Conservation (phyloP, 2,113 vertebrate species). For the Halcyon malimbica region DNA sequence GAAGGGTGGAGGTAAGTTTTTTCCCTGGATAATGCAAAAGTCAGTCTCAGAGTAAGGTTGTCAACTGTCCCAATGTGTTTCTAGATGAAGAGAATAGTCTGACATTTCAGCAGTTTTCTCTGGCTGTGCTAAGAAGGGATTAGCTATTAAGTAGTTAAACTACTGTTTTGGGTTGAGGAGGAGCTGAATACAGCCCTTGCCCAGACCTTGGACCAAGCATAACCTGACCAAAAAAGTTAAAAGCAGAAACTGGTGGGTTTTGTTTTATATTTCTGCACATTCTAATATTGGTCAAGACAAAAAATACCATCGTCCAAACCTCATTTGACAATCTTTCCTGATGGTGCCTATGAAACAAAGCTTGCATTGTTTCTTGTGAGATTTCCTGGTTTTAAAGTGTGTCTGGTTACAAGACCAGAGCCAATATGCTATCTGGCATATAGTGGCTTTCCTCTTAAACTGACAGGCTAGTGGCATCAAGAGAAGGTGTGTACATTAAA, state of each 20-base stretch:
- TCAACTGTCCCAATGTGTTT: not conserved
- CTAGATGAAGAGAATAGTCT: not conserved
- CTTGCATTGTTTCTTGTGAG: not conserved
- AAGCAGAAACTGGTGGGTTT: not conserved
- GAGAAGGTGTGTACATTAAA: not conserved
- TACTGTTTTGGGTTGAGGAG: not conserved
- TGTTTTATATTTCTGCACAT: not conserved
- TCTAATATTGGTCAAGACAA: not conserved
- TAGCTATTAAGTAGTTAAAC: not conserved
- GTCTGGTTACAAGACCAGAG: not conserved
- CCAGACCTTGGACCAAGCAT: not conserved
- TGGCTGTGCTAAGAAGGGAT: not conserved
- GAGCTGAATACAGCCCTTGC: not conserved
- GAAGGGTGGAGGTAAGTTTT: not conserved
- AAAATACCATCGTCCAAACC: not conserved
- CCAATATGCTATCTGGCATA: not conserved
- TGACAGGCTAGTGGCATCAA: not conserved
- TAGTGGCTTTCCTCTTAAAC: not conserved
- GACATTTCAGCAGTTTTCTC: not conserved
- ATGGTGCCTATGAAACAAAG: not conserved
- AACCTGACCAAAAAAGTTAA: not conserved
- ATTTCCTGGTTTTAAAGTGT: not conserved
- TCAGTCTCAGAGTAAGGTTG: not conserved
- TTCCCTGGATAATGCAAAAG: not conserved
- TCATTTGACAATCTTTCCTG: not conserved